Evolutionary conservation across 2,888 invertebrate species (phyloP).

Genomic region (Sinodicranocentrus sp.): DNA sequence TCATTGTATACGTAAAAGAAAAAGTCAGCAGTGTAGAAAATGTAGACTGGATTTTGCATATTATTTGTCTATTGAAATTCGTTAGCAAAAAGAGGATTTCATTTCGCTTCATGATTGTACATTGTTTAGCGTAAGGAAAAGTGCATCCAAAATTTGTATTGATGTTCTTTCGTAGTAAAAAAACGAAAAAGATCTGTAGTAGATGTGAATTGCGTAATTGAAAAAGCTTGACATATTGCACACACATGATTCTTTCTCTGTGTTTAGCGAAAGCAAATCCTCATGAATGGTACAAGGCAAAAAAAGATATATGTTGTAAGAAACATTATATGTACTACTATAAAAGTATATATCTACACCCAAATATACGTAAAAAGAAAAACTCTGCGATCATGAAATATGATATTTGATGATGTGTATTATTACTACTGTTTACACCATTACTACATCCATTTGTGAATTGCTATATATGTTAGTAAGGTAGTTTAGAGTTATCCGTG

Average conservation of each 20-base stretch:
- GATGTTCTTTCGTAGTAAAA: neutral
- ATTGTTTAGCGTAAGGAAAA: too few relatives aligned
- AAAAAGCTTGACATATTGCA: neutral
- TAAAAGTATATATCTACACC: neutral
- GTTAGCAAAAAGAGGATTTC: too few relatives aligned
- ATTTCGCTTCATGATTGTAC: too few relatives aligned
- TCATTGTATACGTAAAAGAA: too few relatives aligned
- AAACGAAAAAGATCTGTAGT: neutral
- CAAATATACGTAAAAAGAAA: neutral
- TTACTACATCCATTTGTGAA: too few relatives aligned
- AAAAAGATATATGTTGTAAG: constrained; percentile 20
- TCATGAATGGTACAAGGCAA: constrained; percentile 33
- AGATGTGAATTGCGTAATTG: neutral
- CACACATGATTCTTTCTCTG: neutral
- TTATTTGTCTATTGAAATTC: too few relatives aligned
- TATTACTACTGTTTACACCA: too few relatives aligned
- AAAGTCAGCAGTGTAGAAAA: too few relatives aligned
- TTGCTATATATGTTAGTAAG: too few relatives aligned
- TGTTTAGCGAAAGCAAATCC: neutral
- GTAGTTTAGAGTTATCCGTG: too few relatives aligned
- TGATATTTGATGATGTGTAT: too few relatives aligned
- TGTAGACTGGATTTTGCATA: too few relatives aligned
- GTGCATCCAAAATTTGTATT: neutral
- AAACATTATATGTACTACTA: neutral
- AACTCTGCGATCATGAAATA: constrained; percentile 4